phyloP scores from a whole-genome alignment of 2,888 invertebrate species.

The Amitus sp. region DNA sequence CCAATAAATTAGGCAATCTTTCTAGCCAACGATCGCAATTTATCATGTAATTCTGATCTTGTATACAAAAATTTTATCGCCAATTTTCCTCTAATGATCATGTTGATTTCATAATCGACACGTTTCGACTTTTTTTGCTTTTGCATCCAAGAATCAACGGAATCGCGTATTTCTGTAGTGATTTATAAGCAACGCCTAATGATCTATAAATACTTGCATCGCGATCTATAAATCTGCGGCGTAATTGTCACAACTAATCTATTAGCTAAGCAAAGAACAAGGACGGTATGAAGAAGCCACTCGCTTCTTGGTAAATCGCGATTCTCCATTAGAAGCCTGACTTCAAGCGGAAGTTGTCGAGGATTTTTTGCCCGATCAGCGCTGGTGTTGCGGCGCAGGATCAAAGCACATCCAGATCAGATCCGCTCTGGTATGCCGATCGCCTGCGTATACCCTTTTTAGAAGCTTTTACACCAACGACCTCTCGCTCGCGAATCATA shows the following conservation, averaged over 20 bases:
- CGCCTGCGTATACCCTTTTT: conserved; percentile 57
- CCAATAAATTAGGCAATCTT: too few species aligned
- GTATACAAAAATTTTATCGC: too few species aligned
- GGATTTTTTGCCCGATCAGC: conserved; percentile 43
- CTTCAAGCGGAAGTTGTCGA: conserved; percentile 51
- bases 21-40: too few species aligned
- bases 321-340: conserved; percentile 45
- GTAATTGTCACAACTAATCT: conserved; percentile 17
- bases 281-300: conserved; percentile 1
- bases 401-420: conserved; percentile 47
- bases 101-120: too few species aligned
- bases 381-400: conserved; percentile 45
- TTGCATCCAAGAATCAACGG: neutral
- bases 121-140: neutral
- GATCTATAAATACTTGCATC: conserved; percentile 14
- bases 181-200: conserved; percentile 7
- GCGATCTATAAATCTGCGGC: conserved; percentile 25
- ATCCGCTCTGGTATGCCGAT: conserved; percentile 49
- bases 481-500: conserved; percentile 55
- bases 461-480: conserved; percentile 52
- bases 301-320: conserved; percentile 47
- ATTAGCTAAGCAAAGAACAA: conserved; percentile 25
- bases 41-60: too few species aligned
- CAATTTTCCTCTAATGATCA: too few species aligned
- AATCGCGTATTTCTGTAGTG: neutral